phyloP scores from a whole-genome alignment of 2,797 vertebrate species.

The Carduelis carduelis region DNA sequence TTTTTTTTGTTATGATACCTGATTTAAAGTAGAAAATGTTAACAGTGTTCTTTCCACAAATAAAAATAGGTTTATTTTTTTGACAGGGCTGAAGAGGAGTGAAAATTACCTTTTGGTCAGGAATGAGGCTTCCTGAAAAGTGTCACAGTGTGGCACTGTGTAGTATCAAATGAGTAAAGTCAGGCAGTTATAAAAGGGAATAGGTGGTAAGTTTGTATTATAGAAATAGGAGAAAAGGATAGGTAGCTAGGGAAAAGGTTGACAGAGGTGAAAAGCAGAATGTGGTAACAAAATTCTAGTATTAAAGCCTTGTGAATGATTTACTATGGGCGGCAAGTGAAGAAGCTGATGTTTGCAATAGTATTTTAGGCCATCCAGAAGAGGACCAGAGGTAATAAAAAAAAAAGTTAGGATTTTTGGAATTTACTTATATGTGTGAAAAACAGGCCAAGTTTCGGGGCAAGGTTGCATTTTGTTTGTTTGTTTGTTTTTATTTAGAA shows the following conservation, averaged over 20 bases:
- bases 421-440: not conserved
- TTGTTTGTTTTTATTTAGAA: not conserved
- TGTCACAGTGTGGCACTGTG: accelerated
- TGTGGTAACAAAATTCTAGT: not conserved
- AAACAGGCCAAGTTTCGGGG: not conserved
- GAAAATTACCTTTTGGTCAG: not conserved
- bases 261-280: not conserved
- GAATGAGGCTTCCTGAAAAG: not conserved
- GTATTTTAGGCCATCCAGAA: not conserved
- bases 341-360: not conserved
- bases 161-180: not conserved
- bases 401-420: accelerated
- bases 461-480: not conserved
- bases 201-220: not conserved
- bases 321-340: not conserved
- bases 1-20: not conserved
- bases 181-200: not conserved
- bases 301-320: not conserved
- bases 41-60: not conserved
- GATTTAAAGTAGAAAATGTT: not conserved
- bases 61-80: not conserved
- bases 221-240: not conserved
- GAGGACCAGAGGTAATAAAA: not conserved
- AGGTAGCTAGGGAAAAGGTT: not conserved
- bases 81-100: not conserved